Conservation (phyloP, 92 coral and sea anemone genomes). For the Epizoanthus rinbou region DNA sequence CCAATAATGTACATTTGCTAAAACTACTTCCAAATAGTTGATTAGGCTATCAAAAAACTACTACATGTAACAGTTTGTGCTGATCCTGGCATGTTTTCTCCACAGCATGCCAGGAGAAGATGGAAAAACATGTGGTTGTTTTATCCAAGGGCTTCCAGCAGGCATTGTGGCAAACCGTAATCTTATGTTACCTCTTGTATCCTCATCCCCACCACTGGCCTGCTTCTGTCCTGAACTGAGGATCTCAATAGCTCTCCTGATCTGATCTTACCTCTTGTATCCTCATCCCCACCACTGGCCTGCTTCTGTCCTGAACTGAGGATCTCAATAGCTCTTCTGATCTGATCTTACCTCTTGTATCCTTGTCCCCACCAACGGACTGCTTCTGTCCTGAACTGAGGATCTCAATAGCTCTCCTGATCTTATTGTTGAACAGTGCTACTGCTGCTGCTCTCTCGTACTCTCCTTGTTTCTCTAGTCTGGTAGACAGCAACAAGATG, state of each 20-base stretch:
- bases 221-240: conserved; percentile 68
- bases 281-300: conserved; percentile 13
- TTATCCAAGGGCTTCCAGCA: no score
- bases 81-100: no score
- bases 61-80: no score
- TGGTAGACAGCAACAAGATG: conserved; percentile 4
- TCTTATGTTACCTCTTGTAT: conserved; percentile 46
- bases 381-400: conserved; percentile 68
- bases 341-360: conserved; percentile 34
- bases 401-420: conserved; percentile 87
- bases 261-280: conserved; percentile 31
- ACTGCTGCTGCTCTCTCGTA: conserved; percentile 95
- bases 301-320: conserved; percentile 68
- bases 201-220: conserved; percentile 13
- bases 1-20: no score
- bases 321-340: conserved; percentile 87
- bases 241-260: conserved; percentile 85
- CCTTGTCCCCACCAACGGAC: conserved; percentile 12
- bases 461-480: conserved; percentile 71
- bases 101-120: no score
- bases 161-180: no score
- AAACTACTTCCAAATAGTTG: no score
- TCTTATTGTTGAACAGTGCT: conserved; percentile 94
- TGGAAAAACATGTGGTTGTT: no score
- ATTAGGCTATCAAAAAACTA: no score